Evolutionary conservation across 2,113 vertebrate genomes (phyloP).

Genomic region (Arvicanthis niloticus): DNA sequence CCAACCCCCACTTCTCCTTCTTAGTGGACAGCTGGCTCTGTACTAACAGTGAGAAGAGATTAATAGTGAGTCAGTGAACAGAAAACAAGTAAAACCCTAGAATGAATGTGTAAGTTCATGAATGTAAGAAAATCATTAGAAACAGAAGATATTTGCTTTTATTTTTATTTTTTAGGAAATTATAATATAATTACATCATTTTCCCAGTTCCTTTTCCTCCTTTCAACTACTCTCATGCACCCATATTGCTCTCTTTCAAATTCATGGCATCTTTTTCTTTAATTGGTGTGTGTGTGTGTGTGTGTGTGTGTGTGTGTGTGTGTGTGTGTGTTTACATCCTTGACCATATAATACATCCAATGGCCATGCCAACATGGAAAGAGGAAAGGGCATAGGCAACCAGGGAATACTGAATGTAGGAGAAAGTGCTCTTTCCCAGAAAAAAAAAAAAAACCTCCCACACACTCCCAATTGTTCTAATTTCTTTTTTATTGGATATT

Average conservation of each 20-base stretch:
- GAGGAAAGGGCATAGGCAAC: neutral
- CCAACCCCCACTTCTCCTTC: neutral
- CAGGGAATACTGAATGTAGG: neutral
- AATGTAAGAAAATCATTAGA: constrained; percentile 33
- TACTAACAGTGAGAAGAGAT: neutral
- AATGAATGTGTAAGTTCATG: neutral
- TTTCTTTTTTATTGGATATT: too few relatives aligned
- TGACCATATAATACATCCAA: neutral
- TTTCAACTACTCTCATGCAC: neutral
- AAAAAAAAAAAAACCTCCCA: too few relatives aligned
- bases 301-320: neutral
- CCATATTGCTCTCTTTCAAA: neutral
- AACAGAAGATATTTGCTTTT: neutral
- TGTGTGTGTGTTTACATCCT: neutral
- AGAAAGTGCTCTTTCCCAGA: neutral
- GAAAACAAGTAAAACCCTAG: neutral
- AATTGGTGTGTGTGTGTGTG: neutral
- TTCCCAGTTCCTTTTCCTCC: neutral
- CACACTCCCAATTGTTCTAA: neutral
- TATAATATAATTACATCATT: neutral
- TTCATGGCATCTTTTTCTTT: neutral
- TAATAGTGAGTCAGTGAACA: neutral
- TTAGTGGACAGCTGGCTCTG: neutral
- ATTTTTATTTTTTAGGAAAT: neutral
- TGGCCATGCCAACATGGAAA: neutral